Evolutionary conservation across 1,140 invertebrate species (phyloP), one percentile per base, ranked within the genome.

Genomic region (Hyles euphorbiae): DNA sequence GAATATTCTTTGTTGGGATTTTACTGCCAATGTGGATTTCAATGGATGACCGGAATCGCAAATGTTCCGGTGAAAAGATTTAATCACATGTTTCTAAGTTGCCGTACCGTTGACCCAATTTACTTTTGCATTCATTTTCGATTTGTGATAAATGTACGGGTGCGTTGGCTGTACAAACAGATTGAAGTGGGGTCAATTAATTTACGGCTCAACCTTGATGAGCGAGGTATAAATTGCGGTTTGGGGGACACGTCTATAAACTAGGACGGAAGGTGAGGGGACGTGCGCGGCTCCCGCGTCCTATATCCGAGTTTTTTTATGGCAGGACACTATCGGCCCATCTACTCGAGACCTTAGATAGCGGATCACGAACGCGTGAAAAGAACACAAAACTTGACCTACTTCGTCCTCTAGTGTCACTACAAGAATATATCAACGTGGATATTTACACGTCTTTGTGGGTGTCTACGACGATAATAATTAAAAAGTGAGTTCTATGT

Each of bases 301-400:
- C 85, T 75, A 86, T 68, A 79, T 88, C 69, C 72, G 69, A 61
- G 67, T 65, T 72, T 86, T 86, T 87, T 88, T 88, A 83, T 81
- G 74, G 72, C 76, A 80, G 80, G 78, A 79, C 78, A 72, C 68
- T 85, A 88, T 88, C 81, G 76, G 75, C 71, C 71, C 78, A 79
- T 78, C 76, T 81, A 80, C 71, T 78, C 64, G 72, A 78, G 76
- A 80, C 75, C 76, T 83, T 72, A 78, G 76, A 80, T 76, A 73
- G 70, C 70, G 76, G 72, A 79, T 81, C 76, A 81, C 72, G 76
- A 72, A 65, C 64, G 68, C 60, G 71, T 73, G 67, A 68, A 69
- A 64, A 69, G 62, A 77, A 81, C 22, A 22, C 22, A 22, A 78
- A 78, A 81, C 74, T 74, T 80, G 77, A 72, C 75, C 71, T 64